phyloP scores from a whole-genome alignment of 2,888 invertebrate species.

The Dendrolimus pini region DNA sequence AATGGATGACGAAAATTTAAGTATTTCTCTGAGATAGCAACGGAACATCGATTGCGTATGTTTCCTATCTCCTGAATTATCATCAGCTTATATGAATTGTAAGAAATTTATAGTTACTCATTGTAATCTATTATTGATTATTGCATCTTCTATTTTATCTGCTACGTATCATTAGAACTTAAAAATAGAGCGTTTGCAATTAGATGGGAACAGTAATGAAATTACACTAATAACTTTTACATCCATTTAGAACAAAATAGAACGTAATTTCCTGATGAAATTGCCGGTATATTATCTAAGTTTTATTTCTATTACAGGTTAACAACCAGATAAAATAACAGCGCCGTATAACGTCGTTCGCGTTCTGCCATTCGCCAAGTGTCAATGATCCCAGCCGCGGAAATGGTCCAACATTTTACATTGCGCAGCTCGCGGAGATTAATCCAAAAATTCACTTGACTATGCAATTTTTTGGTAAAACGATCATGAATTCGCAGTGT shows the following conservation, averaged over 20 bases:
- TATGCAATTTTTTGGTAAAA: constrained; percentile 8
- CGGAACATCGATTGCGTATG: no score
- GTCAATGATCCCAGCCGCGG: constrained; percentile 37
- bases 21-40: no score
- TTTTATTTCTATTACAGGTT: constrained; percentile 27
- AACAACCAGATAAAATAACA: constrained; percentile 35
- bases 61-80: no score
- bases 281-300: constrained; percentile 13
- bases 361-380: constrained; percentile 23
- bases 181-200: no score
- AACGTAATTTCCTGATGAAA: neutral
- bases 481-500: constrained; percentile 6
- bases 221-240: no score
- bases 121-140: no score
- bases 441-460: constrained; percentile 21
- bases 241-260: neutral
- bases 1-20: no score
- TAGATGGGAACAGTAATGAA: no score
- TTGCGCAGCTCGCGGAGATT: constrained; percentile 15
- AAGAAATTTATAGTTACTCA: no score
- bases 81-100: no score
- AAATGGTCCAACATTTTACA: constrained; percentile 26
- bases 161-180: no score
- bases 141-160: no score
- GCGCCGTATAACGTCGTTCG: constrained; percentile 19